Evolutionary conservation across 2,888 invertebrate species (phyloP), one percentile per base, ranked within the genome.

Genomic region (Rugalucina vietnamica): DNA sequence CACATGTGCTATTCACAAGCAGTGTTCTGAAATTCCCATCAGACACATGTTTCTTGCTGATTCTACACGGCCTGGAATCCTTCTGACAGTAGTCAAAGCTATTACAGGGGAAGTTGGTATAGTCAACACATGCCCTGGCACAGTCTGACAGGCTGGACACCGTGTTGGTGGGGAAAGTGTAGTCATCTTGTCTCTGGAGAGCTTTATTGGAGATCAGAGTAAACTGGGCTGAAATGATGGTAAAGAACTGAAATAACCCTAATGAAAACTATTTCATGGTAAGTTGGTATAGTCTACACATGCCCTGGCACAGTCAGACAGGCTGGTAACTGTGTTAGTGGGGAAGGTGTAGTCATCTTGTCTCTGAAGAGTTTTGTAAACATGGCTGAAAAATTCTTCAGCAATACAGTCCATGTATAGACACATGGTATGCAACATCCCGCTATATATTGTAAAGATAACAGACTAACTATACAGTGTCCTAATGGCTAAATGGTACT

Each of bases 181-280:
- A n/a, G 60, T 89, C 90, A 77, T 87, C 89, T 10, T 81, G 57
- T 36, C 73, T 77, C 70, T 87, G 85, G 5, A 86, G 57, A 24
- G 77, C 84, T 21, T 70, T 70, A 3, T 80, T 79, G 37, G 83
- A 80, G 12, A 84, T 65, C 49, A 79, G 81, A 0, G 82, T 86
- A 81, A 91, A 91, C 82, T 91, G 89, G 5, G 84, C 90, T 91
- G 80, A 29, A 80, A 83, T 12, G 18, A 37, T 32, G 49, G 8
- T 29, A 60, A 29, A 32, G 43, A n/a, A n/a, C n/a, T n/a, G n/a
- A n/a, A n/a, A n/a, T 72, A 69, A 71, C 91, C 91, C 74, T 86
- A 88, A 79, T 91, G 88, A 81, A 91, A 91, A 70, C 91, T 91
- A 54, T 88, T 86, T 77, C 91, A 91, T 27, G 79, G 81, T 75